A percentile compares a stretch with the other conserved stretches of the same genome.
phyloP scores from a whole-genome alignment of 1,140 invertebrate species.

The Drosophila tristis region DNA sequence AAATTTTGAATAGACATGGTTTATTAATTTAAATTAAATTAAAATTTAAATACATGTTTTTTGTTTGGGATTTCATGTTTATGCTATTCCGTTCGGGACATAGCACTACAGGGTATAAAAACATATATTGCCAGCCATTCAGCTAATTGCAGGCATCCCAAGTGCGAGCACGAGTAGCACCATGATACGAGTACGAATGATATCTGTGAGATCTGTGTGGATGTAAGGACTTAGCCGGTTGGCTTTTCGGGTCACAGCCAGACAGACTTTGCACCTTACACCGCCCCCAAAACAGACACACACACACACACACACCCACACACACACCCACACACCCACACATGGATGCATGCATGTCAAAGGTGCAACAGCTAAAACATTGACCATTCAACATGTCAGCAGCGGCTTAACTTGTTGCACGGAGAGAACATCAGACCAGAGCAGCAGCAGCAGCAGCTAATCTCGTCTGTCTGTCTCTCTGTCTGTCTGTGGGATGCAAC shows the following conservation, averaged over 20 bases:
- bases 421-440: neutral
- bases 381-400: conserved; percentile 63
- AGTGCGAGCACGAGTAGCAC: neutral
- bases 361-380: conserved; percentile 54
- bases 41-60: too few relatives aligned
- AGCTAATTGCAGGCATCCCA: conserved; percentile 54
- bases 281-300: too few relatives aligned
- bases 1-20: too few relatives aligned
- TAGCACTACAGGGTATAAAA: neutral
- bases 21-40: too few relatives aligned
- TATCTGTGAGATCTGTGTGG: conserved; percentile 24
- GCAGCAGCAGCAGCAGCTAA: conserved; percentile 11
- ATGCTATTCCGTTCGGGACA: too few relatives aligned
- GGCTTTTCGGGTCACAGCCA: conserved; percentile 20
- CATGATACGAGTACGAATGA: neutral
- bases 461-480: conserved; percentile 3
- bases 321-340: neutral
- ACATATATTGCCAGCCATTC: conserved; percentile 14
- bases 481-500: too few relatives aligned
- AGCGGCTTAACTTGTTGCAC: conserved; percentile 70
- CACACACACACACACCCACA: conserved; percentile 12
- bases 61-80: too few relatives aligned
- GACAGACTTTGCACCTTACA: too few relatives aligned
- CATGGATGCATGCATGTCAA: conserved; percentile 45
- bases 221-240: conserved; percentile 38